phyloP scores from a whole-genome alignment of 2,113 vertebrate species.

The Gambusia affinis region DNA sequence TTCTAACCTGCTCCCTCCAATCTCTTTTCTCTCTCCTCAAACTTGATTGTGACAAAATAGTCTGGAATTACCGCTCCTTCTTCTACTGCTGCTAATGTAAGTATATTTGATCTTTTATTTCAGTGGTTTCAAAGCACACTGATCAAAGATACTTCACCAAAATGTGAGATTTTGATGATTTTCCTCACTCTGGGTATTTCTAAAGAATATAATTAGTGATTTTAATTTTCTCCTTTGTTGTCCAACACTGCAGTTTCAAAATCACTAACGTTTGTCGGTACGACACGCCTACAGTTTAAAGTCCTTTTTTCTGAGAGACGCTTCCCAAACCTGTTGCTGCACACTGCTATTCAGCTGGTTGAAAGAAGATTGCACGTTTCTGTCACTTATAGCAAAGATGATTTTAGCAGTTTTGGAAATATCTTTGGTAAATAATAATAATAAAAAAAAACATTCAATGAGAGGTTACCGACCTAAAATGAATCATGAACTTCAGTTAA shows the following conservation, averaged over 20 bases:
- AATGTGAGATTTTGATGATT: not conserved
- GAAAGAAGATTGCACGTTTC: not conserved
- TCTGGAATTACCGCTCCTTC: not conserved
- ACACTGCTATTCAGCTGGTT: not conserved
- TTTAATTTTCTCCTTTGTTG: not conserved
- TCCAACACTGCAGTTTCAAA: too few relatives aligned
- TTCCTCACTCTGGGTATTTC: not conserved
- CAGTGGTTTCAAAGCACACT: not conserved
- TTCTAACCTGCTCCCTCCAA: slow-evolving; percentile 50
- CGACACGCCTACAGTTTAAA: not conserved
- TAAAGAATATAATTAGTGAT: not conserved
- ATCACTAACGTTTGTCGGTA: not conserved
- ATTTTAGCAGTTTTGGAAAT: too few relatives aligned
- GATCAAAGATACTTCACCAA: not conserved
- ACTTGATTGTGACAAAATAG: slow-evolving; percentile 45
- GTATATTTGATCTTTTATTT: not conserved
- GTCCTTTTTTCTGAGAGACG: too few relatives aligned
- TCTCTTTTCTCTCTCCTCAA: slow-evolving; percentile 33
- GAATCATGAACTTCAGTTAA: too few relatives aligned
- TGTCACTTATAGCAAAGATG: too few relatives aligned
- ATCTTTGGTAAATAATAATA: too few relatives aligned
- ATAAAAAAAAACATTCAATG: too few relatives aligned
- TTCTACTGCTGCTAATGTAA: not conserved
- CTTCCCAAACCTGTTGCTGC: not conserved
- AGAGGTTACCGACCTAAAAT: too few relatives aligned